Conservation (phyloP, 2,113 vertebrate species). For the Malurus melanocephalus region DNA sequence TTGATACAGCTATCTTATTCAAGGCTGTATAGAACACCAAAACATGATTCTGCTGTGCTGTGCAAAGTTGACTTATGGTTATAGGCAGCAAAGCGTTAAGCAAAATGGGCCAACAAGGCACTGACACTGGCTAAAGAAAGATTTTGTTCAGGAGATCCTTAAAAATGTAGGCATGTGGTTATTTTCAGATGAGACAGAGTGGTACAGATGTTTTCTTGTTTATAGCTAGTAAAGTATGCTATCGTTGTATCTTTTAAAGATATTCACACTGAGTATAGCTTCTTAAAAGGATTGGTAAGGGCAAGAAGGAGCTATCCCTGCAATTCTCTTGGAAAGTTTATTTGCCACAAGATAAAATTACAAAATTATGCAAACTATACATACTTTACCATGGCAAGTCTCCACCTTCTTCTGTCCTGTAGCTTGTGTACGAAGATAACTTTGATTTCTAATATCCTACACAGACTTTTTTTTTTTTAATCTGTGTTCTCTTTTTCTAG, state of each 20-base stretch:
- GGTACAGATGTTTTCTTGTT: neutral
- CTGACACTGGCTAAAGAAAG: neutral
- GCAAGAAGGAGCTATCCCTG: neutral
- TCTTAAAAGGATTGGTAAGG: neutral
- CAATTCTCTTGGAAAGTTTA: neutral
- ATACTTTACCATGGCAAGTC: neutral
- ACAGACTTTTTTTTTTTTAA: neutral
- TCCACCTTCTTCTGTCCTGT: neutral
- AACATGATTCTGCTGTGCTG: neutral
- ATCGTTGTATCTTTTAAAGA: neutral
- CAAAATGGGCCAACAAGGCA: neutral
- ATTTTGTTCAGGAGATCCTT: neutral
- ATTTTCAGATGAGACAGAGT: neutral
- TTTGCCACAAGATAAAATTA: neutral
- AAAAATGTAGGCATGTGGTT: neutral
- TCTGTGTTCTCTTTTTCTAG: neutral
- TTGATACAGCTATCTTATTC: neutral
- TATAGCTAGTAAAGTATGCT: neutral
- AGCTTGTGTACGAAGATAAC: neutral
- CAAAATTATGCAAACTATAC: accelerated
- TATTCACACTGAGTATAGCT: neutral
- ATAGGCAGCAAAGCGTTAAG: neutral
- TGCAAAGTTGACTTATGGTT: neutral
- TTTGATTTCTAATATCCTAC: neutral
- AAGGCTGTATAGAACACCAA: neutral